Evolutionary conservation across 2,797 vertebrate genomes (phyloP).

Genomic region (Sebastes itinus): DNA sequence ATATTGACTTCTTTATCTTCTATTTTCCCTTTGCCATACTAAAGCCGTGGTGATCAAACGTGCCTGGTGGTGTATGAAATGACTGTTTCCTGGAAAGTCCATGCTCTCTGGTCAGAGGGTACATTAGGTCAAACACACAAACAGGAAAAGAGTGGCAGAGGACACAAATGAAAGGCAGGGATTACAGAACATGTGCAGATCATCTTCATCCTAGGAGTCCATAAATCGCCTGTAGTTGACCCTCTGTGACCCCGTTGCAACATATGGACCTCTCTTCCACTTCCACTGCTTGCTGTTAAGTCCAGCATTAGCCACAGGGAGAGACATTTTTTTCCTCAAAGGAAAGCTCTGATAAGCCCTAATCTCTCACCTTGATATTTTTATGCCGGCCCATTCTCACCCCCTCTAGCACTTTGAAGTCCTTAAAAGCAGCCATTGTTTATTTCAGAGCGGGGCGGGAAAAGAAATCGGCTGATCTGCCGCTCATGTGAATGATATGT

Average conservation of each 20-base stretch:
- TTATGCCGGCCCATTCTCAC: constrained; percentile 39
- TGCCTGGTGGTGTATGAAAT: not conserved
- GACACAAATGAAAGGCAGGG: constrained; percentile 31
- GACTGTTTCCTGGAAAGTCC: constrained; percentile 52
- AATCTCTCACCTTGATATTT: constrained; percentile 76
- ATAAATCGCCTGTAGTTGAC: constrained; percentile 67
- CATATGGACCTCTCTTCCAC: constrained; percentile 21
- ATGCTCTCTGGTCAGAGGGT: constrained; percentile 32
- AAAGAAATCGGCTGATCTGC: constrained; percentile 44
- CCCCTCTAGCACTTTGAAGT: constrained; percentile 62
- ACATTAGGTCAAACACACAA: constrained; percentile 55
- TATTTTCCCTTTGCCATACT: not conserved
- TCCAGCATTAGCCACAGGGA: constrained; percentile 24
- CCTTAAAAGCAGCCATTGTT: constrained; percentile 68
- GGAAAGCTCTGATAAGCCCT: constrained; percentile 68
- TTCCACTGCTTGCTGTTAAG: constrained; percentile 8
- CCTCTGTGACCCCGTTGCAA: constrained; percentile 25
- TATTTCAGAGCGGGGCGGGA: constrained; percentile 12
- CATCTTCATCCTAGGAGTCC: constrained; percentile 47
- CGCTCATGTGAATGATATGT: constrained; percentile 45
- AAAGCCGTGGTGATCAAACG: not conserved
- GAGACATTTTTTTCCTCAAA: constrained; percentile 42
- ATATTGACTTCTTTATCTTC: not conserved
- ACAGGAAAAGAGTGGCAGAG: constrained; percentile 10
- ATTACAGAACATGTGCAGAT: constrained; percentile 26